phyloP scores from a whole-genome alignment of 35 echinoderm and acorn worm genomes.

The Apostichopus japonicus region DNA sequence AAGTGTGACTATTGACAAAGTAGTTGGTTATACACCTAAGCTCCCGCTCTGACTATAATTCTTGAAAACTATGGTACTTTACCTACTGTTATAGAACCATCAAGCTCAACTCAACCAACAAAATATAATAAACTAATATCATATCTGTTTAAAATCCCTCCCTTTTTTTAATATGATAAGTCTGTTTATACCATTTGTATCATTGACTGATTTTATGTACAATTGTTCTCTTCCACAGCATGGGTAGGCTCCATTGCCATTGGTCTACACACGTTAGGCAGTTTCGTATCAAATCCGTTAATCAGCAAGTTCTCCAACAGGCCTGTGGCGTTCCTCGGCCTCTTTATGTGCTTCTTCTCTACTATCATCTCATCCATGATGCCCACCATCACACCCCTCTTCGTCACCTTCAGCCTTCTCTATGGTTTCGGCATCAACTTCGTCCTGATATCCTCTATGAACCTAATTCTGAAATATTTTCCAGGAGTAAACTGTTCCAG shows the following conservation, averaged over 20 bases:
- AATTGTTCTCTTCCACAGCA: constrained; percentile 42
- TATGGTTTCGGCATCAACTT: constrained; percentile 89
- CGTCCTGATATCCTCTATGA: constrained; percentile 79
- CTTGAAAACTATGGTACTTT: too few species aligned
- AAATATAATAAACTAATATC: too few species aligned
- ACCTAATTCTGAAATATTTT: constrained; percentile 85
- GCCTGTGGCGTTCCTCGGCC: constrained; percentile 59
- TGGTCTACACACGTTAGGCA: constrained; percentile 87
- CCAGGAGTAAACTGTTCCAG: constrained; percentile 79
- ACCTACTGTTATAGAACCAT: too few species aligned
- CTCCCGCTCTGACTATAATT: too few species aligned
- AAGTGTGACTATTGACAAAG: too few species aligned
- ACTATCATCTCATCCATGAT: constrained; percentile 70
- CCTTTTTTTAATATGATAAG: too few species aligned
- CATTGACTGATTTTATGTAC: too few species aligned
- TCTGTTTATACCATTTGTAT: too few species aligned
- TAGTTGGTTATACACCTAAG: too few species aligned
- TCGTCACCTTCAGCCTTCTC: constrained; percentile 80
- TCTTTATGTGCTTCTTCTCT: constrained; percentile 71
- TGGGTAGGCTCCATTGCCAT: constrained; percentile 94
- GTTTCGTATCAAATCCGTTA: constrained; percentile 74
- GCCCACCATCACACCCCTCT: constrained; percentile 69
- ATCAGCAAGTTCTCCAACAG: constrained; percentile 69
- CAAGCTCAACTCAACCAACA: too few species aligned
- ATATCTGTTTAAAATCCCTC: too few species aligned